Evolutionary conservation across 1,140 invertebrate species (phyloP).

Genomic region (Physella acuta): DNA sequence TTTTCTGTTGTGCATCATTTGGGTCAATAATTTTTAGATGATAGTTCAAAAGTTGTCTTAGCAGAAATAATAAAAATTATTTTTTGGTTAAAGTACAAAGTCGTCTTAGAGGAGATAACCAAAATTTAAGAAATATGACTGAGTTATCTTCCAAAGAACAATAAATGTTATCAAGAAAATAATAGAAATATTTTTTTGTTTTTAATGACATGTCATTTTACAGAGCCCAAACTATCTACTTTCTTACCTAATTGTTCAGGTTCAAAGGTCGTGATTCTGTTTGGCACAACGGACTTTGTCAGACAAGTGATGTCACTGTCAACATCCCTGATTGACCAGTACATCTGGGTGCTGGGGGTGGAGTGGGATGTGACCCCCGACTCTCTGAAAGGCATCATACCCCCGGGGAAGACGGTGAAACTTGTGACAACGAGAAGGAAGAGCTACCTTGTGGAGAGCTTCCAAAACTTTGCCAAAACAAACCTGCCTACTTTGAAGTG

Average conservation of each 20-base stretch:
- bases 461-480: too few relatives aligned
- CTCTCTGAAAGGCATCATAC: background rate
- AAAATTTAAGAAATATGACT: too few relatives aligned
- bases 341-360: constrained; percentile 10
- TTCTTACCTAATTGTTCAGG: too few relatives aligned
- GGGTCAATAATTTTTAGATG: too few relatives aligned
- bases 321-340: background rate
- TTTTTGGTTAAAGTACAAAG: too few relatives aligned
- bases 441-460: background rate
- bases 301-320: background rate
- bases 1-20: too few relatives aligned
- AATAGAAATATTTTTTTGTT: background rate
- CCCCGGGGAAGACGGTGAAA: background rate
- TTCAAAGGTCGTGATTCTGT: constrained; percentile 13
- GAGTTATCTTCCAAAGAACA: too few relatives aligned
- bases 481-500: too few relatives aligned
- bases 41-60: too few relatives aligned
- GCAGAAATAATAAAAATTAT: too few relatives aligned
- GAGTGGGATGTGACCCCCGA: background rate
- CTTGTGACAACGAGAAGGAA: background rate
- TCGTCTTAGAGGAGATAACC: too few relatives aligned
- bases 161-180: too few relatives aligned
- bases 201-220: background rate
- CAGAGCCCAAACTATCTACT: background rate
- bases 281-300: background rate